Evolutionary conservation across 2,888 invertebrate genomes (phyloP).

Genomic region (Anoncus sp.): DNA sequence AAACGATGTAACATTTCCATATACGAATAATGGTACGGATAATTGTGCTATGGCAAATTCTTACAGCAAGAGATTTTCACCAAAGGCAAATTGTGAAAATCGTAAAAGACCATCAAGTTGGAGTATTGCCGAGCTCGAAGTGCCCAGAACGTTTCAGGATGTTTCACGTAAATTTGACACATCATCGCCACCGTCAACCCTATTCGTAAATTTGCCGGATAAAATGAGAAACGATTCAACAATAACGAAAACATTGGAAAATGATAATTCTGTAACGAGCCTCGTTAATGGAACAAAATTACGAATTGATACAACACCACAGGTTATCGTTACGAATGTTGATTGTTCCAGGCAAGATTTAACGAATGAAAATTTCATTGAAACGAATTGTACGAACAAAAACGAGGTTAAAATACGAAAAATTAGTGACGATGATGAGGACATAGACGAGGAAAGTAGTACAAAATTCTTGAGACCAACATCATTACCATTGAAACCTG

Average conservation of each 20-base stretch:
- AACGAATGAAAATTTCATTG: conserved; percentile 70
- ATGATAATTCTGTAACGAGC: conserved; percentile 40
- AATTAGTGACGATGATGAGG: conserved; percentile 26
- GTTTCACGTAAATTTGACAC: conserved; percentile 8
- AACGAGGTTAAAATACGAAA: conserved; percentile 64
- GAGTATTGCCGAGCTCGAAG: conserved; percentile 72
- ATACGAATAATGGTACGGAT: conserved; percentile 68
- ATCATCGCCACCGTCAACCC: conserved; percentile 53
- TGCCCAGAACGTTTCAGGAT: conserved; percentile 54
- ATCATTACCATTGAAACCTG: conserved; percentile 93
- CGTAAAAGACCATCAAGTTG: conserved; percentile 74
- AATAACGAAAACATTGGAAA: conserved; percentile 18
- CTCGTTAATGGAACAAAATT: conserved; percentile 60
- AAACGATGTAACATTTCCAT: conserved; percentile 66
- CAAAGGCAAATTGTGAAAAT: conserved; percentile 65
- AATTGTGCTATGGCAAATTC: conserved; percentile 62
- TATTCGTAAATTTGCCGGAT: conserved; percentile 42
- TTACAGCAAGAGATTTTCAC: conserved; percentile 71
- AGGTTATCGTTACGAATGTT: conserved; percentile 66
- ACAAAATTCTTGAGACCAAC: conserved; percentile 92
- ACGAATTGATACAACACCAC: conserved; percentile 52
- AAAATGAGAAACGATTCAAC: conserved; percentile 33
- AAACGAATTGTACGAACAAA: conserved; percentile 65
- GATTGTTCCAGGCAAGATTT: conserved; percentile 73
- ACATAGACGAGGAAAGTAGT: conserved; percentile 80